phyloP scores from a whole-genome alignment of 2,888 invertebrate genomes.

The Dicyrtomina minuta region DNA sequence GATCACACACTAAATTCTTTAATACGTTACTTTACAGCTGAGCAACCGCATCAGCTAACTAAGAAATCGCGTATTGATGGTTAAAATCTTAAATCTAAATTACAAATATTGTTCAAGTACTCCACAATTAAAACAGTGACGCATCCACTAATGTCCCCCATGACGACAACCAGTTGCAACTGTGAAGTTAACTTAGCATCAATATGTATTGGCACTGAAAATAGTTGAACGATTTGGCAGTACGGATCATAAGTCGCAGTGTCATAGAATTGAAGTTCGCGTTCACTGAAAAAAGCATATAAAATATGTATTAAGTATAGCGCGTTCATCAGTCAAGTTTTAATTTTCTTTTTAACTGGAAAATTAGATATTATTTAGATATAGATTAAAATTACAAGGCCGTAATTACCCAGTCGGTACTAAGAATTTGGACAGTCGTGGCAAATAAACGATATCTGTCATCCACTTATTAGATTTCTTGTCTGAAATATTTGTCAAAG shows the following conservation, averaged over 20 bases:
- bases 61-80: neutral
- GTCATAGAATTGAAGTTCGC: constrained; percentile 40
- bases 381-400: too few species aligned
- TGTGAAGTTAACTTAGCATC: constrained; percentile 33
- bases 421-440: constrained; percentile 30
- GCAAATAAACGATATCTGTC: constrained; percentile 34
- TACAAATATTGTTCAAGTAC: neutral
- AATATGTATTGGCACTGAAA: constrained; percentile 34
- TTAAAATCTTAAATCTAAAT: neutral
- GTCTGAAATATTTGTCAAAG: constrained; percentile 27
- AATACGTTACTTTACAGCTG: neutral
- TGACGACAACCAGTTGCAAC: constrained; percentile 28
- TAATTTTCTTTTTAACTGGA: too few species aligned
- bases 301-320: neutral
- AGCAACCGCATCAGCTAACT: neutral
- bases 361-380: too few species aligned
- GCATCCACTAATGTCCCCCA: constrained; percentile 39
- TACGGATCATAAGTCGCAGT: constrained; percentile 39
- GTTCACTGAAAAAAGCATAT: constrained; percentile 22
- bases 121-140: constrained; percentile 30
- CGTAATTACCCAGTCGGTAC: constrained; percentile 35
- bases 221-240: constrained; percentile 33
- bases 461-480: constrained; percentile 36
- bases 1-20: too few species aligned
- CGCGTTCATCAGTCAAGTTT: too few species aligned